Evolutionary conservation across 2,797 vertebrate genomes (phyloP).

Genomic region (Nasua narica): DNA sequence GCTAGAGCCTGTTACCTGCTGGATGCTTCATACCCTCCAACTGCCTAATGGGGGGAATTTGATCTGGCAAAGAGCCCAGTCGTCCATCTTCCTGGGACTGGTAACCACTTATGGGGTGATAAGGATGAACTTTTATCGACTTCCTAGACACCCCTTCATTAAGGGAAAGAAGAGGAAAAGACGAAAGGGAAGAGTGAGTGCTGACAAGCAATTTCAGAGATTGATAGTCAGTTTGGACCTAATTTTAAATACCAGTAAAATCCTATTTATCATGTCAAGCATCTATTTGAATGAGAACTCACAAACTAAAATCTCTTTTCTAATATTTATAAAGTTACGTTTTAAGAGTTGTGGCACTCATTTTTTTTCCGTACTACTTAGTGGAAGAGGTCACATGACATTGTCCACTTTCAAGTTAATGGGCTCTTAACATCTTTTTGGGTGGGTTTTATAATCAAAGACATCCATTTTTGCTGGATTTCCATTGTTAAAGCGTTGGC

Average conservation of each 20-base stretch:
- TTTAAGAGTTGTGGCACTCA: background rate
- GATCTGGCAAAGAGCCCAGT: slow-evolving; percentile 50
- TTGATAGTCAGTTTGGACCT: background rate
- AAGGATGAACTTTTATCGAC: slow-evolving; percentile 49
- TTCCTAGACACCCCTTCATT: slow-evolving; percentile 39
- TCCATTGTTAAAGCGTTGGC: slow-evolving; percentile 42
- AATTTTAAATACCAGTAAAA: slow-evolving; percentile 56
- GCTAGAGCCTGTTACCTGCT: slow-evolving; percentile 44
- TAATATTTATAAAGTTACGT: slow-evolving; percentile 46
- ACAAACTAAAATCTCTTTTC: background rate
- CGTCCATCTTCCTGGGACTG: slow-evolving; percentile 58
- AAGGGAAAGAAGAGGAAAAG: background rate
- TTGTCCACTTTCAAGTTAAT: slow-evolving; percentile 43
- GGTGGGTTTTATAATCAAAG: slow-evolving; percentile 26
- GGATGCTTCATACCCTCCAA: slow-evolving; percentile 23
- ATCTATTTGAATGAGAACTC: slow-evolving; percentile 28
- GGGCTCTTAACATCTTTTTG: slow-evolving; percentile 57
- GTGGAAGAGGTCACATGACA: background rate
- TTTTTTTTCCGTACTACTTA: background rate
- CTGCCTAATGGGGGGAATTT: slow-evolving; percentile 40
- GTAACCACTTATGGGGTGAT: slow-evolving; percentile 14
- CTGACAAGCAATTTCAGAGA: slow-evolving; percentile 9
- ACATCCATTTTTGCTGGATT: slow-evolving; percentile 32
- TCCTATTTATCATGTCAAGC: background rate
- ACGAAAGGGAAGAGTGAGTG: background rate